These are phyloP conservation scores for Patella depressa DNA, from an alignment of 2,888 invertebrate species.

Conservation along the genomic window DNA sequence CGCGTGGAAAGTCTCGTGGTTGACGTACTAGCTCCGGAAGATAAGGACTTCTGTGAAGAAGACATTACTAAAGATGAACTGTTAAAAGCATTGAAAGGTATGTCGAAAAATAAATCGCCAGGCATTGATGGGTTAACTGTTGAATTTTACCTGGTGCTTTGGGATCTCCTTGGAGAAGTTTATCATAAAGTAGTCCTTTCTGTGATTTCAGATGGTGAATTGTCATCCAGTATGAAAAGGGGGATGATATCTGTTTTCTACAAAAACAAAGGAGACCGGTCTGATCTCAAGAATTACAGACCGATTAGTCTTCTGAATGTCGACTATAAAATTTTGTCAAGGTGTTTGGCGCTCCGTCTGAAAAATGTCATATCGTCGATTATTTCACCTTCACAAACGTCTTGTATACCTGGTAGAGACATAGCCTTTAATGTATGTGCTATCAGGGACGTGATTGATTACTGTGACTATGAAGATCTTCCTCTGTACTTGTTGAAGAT, in stretches of 20 bases:
- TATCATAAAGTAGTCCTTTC: conserved; percentile 23
- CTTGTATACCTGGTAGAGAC: conserved; percentile 38
- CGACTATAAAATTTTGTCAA: conserved; percentile 44
- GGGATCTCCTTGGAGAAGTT: conserved; percentile 26
- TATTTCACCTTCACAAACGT: conserved; percentile 41
- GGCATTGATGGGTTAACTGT: conserved; percentile 41
- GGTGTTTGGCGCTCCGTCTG: conserved; percentile 36
- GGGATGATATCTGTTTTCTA: conserved; percentile 36
- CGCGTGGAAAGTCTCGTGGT: conserved; percentile 4
- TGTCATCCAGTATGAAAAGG: conserved; percentile 28
- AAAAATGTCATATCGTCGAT: conserved; percentile 30
- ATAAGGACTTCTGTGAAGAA: conserved; percentile 5
- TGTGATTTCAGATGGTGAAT: conserved; percentile 20
- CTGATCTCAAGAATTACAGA: conserved; percentile 38
- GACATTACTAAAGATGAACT: conserved; percentile 15
- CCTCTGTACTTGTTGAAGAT: conserved; percentile 36
- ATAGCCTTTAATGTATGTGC: conserved; percentile 44
- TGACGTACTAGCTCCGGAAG: not conserved
- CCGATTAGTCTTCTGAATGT: conserved; percentile 45
- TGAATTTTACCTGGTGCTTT: conserved; percentile 37
- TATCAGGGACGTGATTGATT: conserved; percentile 37
- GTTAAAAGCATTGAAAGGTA: conserved; percentile 22
- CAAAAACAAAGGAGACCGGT: conserved; percentile 34
- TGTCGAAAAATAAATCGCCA: too few relatives aligned
- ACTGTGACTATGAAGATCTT: conserved; percentile 38